Evolutionary conservation across 2,797 vertebrate species (phyloP).

Genomic region (Labroides dimidiatus): DNA sequence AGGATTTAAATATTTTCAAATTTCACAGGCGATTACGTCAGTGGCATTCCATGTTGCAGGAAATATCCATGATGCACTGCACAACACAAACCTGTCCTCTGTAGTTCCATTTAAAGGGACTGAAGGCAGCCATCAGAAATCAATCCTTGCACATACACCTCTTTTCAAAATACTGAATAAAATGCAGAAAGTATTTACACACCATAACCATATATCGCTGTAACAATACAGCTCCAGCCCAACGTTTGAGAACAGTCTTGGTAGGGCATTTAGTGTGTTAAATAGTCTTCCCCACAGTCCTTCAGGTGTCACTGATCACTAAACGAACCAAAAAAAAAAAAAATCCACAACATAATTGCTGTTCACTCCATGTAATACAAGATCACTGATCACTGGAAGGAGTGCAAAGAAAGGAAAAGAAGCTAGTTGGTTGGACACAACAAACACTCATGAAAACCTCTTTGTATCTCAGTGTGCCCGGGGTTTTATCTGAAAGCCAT

Average conservation of each 20-base stretch:
- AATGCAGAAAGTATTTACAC: constrained; percentile 50
- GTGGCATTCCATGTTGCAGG: constrained; percentile 36
- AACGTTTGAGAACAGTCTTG: constrained; percentile 18
- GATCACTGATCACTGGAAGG: constrained; percentile 42
- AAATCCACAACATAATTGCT: constrained; percentile 37
- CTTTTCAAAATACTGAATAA: constrained; percentile 30
- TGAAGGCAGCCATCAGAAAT: constrained; percentile 11
- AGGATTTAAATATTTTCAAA: constrained; percentile 29
- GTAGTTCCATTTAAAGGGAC: constrained; percentile 7
- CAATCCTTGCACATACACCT: constrained; percentile 23
- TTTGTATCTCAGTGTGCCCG: constrained; percentile 31
- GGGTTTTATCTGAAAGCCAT: constrained; percentile 18
- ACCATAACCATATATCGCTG: constrained; percentile 34
- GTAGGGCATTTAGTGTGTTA: constrained; percentile 14
- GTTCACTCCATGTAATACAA: constrained; percentile 48
- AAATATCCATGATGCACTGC: constrained; percentile 26
- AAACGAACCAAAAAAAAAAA: constrained; percentile 49
- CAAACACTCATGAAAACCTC: constrained; percentile 33
- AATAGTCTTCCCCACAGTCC: constrained; percentile 26
- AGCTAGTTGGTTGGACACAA: constrained; percentile 29
- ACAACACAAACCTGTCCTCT: constrained; percentile 29
- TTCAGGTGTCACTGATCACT: constrained; percentile 36
- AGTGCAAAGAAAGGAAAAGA: constrained; percentile 38
- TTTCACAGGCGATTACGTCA: constrained; percentile 20
- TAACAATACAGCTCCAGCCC: constrained; percentile 26